Conservation (phyloP, 2,888 invertebrate species). For the Suillia variegata region DNA sequence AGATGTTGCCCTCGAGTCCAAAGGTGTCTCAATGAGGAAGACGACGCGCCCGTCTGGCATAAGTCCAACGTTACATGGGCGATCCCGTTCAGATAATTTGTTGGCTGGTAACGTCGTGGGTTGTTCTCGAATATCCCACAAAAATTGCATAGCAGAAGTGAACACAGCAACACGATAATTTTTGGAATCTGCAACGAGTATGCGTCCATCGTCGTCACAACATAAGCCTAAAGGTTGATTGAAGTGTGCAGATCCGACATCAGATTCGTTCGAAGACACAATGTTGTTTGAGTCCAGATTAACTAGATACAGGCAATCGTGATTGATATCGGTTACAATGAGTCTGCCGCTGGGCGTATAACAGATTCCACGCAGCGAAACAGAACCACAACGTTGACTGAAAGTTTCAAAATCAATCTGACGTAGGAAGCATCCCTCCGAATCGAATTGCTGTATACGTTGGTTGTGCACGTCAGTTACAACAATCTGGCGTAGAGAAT, state of each 20-base stretch:
- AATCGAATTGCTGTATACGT: slow-evolving; percentile 77
- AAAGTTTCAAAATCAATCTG: slow-evolving; percentile 85
- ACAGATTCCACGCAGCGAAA: slow-evolving; percentile 88
- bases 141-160: slow-evolving; percentile 66
- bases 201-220: slow-evolving; percentile 85
- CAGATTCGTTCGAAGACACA: slow-evolving; percentile 68
- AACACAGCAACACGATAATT: slow-evolving; percentile 79
- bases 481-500: slow-evolving; percentile 76
- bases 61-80: slow-evolving; percentile 85
- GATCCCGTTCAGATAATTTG: slow-evolving; percentile 76
- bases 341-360: slow-evolving; percentile 85
- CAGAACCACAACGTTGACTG: slow-evolving; percentile 67
- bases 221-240: slow-evolving; percentile 83
- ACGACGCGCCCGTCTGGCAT: slow-evolving; percentile 69
- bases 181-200: slow-evolving; percentile 90
- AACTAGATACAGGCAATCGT: slow-evolving; percentile 84
- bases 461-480: slow-evolving; percentile 95
- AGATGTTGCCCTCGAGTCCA: slow-evolving; percentile 68
- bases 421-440: slow-evolving; percentile 78
- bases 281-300: slow-evolving; percentile 70
- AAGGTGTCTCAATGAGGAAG: slow-evolving; percentile 69
- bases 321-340: slow-evolving; percentile 93
- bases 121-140: slow-evolving; percentile 64
- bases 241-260: slow-evolving; percentile 69
- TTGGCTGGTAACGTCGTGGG: slow-evolving; percentile 57